These are phyloP conservation scores for Hydrophis major DNA, from an alignment of 2,797 vertebrate species.

Conservation along the genomic window DNA sequence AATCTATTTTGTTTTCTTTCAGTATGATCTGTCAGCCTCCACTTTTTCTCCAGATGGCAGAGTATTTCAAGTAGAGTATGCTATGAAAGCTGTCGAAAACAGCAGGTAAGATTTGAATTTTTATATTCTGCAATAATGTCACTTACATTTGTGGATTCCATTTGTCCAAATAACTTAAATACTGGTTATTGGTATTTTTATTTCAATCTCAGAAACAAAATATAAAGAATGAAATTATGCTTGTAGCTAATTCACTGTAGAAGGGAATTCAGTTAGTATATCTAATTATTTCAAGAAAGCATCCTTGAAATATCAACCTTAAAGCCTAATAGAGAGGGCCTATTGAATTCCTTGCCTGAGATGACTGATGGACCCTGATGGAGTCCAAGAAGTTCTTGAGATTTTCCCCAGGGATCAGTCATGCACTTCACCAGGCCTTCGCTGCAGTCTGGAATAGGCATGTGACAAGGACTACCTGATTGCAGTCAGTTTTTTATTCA, in stretches of 20 bases:
- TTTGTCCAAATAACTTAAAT: not conserved
- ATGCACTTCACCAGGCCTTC: not conserved
- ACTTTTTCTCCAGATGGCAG: conserved; percentile 97
- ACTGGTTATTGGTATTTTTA: not conserved
- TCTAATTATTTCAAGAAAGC: not conserved
- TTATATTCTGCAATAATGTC: not conserved
- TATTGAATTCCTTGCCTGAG: not conserved
- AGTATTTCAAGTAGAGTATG: conserved; percentile 98
- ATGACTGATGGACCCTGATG: not conserved
- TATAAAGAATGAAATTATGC: not conserved
- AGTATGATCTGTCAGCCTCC: conserved; percentile 97
- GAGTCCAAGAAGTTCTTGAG: not conserved
- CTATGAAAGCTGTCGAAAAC: conserved; percentile 97
- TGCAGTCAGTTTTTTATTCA: not conserved
- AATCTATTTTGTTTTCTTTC: conserved; percentile 36
- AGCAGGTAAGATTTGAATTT: conserved; percentile 82
- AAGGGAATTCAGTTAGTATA: not conserved
- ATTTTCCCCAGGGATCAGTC: not conserved
- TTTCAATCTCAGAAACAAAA: not conserved
- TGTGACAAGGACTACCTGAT: not conserved
- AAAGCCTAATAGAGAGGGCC: not conserved
- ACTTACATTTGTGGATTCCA: not conserved
- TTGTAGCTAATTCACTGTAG: not conserved
- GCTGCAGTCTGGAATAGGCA: not conserved
- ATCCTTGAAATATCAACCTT: not conserved